phyloP scores from a whole-genome alignment of 1,140 invertebrate genomes.

The Hormaphis cornu region DNA sequence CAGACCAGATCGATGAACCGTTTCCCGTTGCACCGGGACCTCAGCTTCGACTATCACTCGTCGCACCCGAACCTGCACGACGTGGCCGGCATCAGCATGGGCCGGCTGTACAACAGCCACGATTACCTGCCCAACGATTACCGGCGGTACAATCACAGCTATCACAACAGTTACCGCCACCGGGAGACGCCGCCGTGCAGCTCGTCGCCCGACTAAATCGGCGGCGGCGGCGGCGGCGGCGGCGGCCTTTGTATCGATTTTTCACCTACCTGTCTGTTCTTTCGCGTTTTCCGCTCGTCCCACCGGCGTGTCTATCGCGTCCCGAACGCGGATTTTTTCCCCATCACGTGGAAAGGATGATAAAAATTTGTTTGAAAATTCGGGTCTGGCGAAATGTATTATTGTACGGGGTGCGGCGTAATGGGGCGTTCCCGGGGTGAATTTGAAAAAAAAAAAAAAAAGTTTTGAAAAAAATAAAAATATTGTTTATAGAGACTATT shows the following conservation, averaged over 20 bases:
- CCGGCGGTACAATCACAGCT: background rate
- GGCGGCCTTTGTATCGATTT: too few species aligned
- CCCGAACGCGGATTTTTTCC: too few species aligned
- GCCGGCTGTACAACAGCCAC: conserved; percentile 20
- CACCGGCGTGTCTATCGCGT: too few species aligned
- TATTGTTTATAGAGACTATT: too few species aligned
- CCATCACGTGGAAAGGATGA: too few species aligned
- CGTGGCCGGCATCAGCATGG: conserved; percentile 13
- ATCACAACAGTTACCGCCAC: background rate
- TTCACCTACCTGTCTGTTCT: background rate
- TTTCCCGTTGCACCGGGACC: background rate
- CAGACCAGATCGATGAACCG: conserved; percentile 20
- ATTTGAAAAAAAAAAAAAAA: too few species aligned
- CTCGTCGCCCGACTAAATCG: conserved; percentile 3
- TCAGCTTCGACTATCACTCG: conserved; percentile 10
- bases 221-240: background rate
- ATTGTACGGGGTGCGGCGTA: too few species aligned
- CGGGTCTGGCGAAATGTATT: too few species aligned
- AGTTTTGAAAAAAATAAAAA: too few species aligned
- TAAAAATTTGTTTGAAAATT: too few species aligned
- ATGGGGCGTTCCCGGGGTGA: too few species aligned
- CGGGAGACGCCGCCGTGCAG: background rate
- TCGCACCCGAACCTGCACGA: conserved; percentile 18
- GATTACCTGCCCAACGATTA: conserved; percentile 7
- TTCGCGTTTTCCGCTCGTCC: too few species aligned